A percentile compares a stretch with the other conserved stretches of the same genome.
Evolutionary conservation across 1,140 invertebrate species (phyloP).

Genomic region (Battus philenor): DNA sequence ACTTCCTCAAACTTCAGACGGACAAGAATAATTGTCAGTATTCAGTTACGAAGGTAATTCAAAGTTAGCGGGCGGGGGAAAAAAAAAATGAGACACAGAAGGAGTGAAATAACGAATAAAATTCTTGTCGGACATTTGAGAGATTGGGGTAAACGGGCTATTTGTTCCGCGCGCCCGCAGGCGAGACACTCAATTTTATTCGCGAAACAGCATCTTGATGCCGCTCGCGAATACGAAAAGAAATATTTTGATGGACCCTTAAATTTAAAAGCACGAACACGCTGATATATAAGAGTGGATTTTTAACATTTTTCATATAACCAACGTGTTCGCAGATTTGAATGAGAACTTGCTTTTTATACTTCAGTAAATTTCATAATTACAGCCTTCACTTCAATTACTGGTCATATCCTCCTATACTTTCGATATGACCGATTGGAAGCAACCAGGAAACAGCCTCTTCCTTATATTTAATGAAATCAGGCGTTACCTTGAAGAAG

Average conservation of each 20-base stretch:
- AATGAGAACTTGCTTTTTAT: no score
- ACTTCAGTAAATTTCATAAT: no score
- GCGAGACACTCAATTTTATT: conserved; percentile 14
- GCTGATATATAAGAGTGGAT: not conserved
- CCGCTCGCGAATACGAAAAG: conserved; percentile 4
- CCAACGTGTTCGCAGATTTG: not conserved
- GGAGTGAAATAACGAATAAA: conserved; percentile 15
- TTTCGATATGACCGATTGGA: no score
- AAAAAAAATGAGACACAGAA: conserved; percentile 5
- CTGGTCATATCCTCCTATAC: not conserved
- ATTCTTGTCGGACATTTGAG: conserved; percentile 16
- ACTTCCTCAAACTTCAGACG: conserved; percentile 1
- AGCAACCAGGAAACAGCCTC: no score
- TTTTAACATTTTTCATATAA: not conserved
- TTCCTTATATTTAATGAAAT: no score
- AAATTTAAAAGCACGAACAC: not conserved
- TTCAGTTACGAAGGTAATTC: conserved; percentile 14
- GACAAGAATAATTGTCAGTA: conserved; percentile 16
- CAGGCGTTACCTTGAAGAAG: no score
- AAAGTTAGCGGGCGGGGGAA: conserved; percentile 1
- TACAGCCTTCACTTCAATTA: not conserved
- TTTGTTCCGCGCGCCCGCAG: conserved; percentile 7
- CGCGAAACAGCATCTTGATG: conserved; percentile 10
- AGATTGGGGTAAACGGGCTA: conserved; percentile 14
- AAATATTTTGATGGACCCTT: conserved; percentile 2